Evolutionary conservation across 2,113 vertebrate genomes (phyloP), one percentile per base, ranked within the genome.

Genomic region (Ginglymostoma cirratum): DNA sequence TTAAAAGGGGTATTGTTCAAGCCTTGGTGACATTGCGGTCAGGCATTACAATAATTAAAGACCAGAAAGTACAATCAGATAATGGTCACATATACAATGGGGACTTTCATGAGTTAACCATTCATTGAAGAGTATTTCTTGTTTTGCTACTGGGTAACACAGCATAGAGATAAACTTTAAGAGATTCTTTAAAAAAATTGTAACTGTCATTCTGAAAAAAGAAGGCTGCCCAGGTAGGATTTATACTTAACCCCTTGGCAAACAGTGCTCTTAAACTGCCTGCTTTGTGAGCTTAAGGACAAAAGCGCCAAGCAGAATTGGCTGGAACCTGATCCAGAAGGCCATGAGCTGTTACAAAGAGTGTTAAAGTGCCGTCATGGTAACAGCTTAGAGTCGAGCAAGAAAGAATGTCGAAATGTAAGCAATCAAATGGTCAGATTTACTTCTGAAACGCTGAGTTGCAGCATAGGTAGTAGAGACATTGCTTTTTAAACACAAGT

Each of bases 1-100:
- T 93, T 93, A 67, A 93, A 93, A 93, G 38, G 89, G 38, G 19
- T 93, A 93, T 93, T 93, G 89, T 93, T 67, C 89, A 23, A 66
- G 38, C 34, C 61, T 34, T 93, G 61, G 89, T 93, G 89, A 93
- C 89, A 66, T 38, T 66, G 61, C n/a, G 34, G 89, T 66, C 89
- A 93, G 34, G 61, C 61, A 93, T n/a, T 66, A 67, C 61, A 34
- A 93, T 93, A 93, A 93, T 67, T 66, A 93, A 93, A 93, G 61
- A 38, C 61, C 89, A 93, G 87, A 90, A 15, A 65, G 30, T 65
- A 55, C 87, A 61, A 61, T 34, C 61, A 42, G 61, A 93, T 65
- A 93, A 93, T 93, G 89, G 61, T 19, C 19, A n/a, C 12, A 2
- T 67, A 12, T 45, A 93, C 89, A 93, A 93, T 93, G 55, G 34